Base-by-base conservation (phyloP, 2,113 vertebrate species). In the Tetraodon nigroviridis region DNA sequence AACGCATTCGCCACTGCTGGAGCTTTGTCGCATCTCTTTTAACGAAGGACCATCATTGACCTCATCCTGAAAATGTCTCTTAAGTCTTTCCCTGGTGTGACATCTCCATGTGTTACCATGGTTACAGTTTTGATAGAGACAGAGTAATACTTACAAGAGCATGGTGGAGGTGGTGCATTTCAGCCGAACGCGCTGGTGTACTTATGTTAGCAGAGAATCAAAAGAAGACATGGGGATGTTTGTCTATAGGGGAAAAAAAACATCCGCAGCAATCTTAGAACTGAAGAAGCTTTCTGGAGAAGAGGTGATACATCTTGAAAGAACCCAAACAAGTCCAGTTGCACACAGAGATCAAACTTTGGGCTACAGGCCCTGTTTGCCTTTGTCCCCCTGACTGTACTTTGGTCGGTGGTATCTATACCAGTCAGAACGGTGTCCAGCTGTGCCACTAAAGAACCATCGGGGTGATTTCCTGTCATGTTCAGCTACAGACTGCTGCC, bases 401-500 rank as follows among this genome's bases (percentile, higher is more conserved):
- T 37, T 41, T 81, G 19, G 64, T 62, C 22, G 2, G 76, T 0
- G 78, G 64, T 0, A 15, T 15, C 4, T 76, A 58, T 81, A 45
- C 81, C 73, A 6, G 40, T 77, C 8, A 64, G 12, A 27, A 75
- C 73, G 1, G 69, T 79, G 17, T 71, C 64, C 51, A 68, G 71
- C 7, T 81, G 2, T 56, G 42, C 13, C 53, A 76, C 0, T 4
- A 87, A 12, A 19, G 78, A 22, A 55, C 59, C 0, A 89, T 84
- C 0, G 0, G 91, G 24, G 22, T 73, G 12, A 74, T 88, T 67
- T 93, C 91, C 0, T 64, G 45, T 79, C 66, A 53, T 90, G 55
- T 91, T 93, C 65, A 76, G 55, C 18, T 85, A 71, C 55, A 85
- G 76, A 7, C 17, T 90, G 49, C 73, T 93, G 51, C 80, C 87